phyloP scores from a whole-genome alignment of 2,888 invertebrate genomes.

The Melinaea marsaeus region DNA sequence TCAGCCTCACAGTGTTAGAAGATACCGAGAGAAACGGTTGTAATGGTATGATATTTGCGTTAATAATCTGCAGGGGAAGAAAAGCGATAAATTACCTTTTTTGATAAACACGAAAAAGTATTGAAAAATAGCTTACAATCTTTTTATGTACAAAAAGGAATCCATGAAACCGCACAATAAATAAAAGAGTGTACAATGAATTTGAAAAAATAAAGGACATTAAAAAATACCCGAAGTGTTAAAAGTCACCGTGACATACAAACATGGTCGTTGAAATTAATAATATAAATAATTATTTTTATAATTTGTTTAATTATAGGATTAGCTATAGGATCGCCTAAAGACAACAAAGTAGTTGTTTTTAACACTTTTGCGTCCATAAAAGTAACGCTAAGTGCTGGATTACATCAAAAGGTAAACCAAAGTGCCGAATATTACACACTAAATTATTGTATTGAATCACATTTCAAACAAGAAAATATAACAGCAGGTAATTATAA shows the following conservation, averaged over 20 bases:
- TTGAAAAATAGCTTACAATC: no score
- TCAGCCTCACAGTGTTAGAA: constrained; percentile 42
- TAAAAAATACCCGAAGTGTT: no score
- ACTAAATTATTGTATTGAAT: background rate
- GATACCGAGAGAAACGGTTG: constrained; percentile 51
- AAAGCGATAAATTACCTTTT: no score
- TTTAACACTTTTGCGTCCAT: constrained; percentile 47
- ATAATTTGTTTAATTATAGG: constrained; percentile 38
- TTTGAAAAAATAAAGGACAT: no score
- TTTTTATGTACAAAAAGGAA: no score
- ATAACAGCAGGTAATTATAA: background rate
- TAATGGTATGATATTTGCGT: constrained; percentile 40
- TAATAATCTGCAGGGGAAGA: no score
- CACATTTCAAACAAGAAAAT: background rate
- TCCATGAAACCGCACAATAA: no score
- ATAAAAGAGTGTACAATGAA: no score
- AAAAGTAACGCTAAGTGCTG: constrained; percentile 34
- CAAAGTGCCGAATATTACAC: background rate
- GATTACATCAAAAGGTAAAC: constrained; percentile 40
- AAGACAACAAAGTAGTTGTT: constrained; percentile 42
- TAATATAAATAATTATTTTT: no score
- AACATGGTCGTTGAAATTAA: no score
- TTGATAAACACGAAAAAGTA: no score
- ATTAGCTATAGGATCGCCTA: constrained; percentile 56
- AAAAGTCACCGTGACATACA: no score